Base-by-base conservation (phyloP, 2,888 invertebrate genomes). In the Eupithecia vulgata region DNA sequence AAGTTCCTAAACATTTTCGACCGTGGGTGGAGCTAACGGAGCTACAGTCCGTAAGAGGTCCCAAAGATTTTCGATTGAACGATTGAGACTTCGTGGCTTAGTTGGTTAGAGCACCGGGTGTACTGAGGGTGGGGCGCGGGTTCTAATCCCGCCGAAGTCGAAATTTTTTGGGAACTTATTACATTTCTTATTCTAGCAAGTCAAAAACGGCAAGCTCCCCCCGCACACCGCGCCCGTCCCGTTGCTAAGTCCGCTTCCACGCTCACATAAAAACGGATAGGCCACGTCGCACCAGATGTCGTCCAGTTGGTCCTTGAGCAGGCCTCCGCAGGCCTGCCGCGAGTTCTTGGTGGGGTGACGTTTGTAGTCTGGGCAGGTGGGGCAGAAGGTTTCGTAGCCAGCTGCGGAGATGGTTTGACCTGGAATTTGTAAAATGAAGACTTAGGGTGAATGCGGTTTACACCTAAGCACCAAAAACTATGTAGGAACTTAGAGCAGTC, bases 211-310 rank as follows among this genome's bases (percentile, higher is more conserved):
- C 37, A 15, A 70, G 42, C 1, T 61, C 59, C 4, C 34, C 12
- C 7, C 62, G 0, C 73, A 74, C 0, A 13, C 64, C 5, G 5
- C 64, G 0, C 73, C 73, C 15, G 67, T 70, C 17, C 52, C 67
- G 3, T 64, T 67, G 13, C 62, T 70, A 12, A 74, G 45, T 0
- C n/a, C 5, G 2, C 68, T 65, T 4, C 4, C 61, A 25, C 52
- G 66, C 61, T 74, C 74, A 15, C 74, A 74, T 3, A 74, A 40
- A 21, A 74, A 74, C 17, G 74, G 30, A 12, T 71, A 71, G 0
- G 71, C 37, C 17, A 17, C 45, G n/a, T 74, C 74, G 34, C 74
- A 74, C 65, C 68, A 74, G 64, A 74, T 59, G 15, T 71, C 71
- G n/a, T 71, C 74, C 5, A 74, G 61, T 30, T 66, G 66, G 5